These are phyloP conservation scores for Agonopterix alstromeriana DNA, from an alignment of 2,888 invertebrate genomes.

Conservation along the genomic window DNA sequence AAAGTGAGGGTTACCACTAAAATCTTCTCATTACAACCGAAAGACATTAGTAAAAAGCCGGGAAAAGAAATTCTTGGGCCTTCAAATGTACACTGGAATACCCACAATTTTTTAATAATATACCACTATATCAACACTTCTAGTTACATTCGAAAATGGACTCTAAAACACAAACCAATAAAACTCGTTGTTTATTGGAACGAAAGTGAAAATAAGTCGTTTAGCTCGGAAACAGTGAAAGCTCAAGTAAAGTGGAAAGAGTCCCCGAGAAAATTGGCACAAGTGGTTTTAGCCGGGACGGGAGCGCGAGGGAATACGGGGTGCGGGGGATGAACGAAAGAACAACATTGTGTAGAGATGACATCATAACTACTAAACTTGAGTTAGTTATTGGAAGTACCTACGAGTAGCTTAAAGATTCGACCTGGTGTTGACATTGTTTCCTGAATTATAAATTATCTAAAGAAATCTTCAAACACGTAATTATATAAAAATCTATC, in stretches of 20 bases:
- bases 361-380: too few species aligned
- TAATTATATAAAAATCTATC: too few species aligned
- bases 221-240: conserved; percentile 38
- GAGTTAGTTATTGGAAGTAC: too few species aligned
- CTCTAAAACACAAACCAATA: conserved; percentile 29
- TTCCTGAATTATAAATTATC: too few species aligned
- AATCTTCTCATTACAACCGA: conserved; percentile 66
- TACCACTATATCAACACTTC: conserved; percentile 16
- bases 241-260: conserved; percentile 72
- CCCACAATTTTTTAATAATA: conserved; percentile 17
- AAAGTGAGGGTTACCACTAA: conserved; percentile 55
- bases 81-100: conserved; percentile 59
- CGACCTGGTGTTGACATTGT: too few species aligned
- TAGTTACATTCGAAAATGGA: conserved; percentile 24
- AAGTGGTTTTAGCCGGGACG: conserved; percentile 72
- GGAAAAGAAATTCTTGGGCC: conserved; percentile 64
- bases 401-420: too few species aligned
- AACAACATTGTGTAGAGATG: background rate
- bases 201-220: conserved; percentile 39
- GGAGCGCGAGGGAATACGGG: conserved; percentile 38
- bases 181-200: conserved; percentile 31
- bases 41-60: conserved; percentile 61
- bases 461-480: too few species aligned
- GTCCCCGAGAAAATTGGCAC: conserved; percentile 75
- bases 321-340: conserved; percentile 37